A percentile compares a stretch with the other conserved stretches of the same genome.
These are phyloP conservation scores for Hemiscyllium ocellatum DNA, from an alignment of 2,113 vertebrate species.

Conservation along the genomic window DNA sequence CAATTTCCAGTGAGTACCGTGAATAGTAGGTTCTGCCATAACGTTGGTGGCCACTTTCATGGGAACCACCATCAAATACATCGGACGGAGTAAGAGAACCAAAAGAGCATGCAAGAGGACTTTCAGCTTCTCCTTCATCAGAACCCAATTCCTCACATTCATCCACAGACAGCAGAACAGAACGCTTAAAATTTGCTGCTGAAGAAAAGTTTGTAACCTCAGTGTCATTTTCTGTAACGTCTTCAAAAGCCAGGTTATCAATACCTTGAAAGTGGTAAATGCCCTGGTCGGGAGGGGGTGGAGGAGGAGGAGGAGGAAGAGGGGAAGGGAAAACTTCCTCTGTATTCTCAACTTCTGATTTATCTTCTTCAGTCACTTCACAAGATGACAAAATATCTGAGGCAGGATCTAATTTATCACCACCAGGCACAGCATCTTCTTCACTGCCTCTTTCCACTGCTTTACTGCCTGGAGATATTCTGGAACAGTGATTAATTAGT, in stretches of 20 bases:
- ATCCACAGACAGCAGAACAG: constrained; percentile 88
- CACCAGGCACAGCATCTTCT: constrained; percentile 41
- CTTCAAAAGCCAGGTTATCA: constrained; percentile 88
- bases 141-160: constrained; percentile 93
- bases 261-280: constrained; percentile 80
- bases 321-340: constrained; percentile 47
- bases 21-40: constrained; percentile 47
- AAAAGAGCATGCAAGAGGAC: constrained; percentile 50
- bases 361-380: constrained; percentile 84
- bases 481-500: background rate
- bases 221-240: constrained; percentile 69
- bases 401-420: constrained; percentile 45
- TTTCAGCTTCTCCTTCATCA: constrained; percentile 70
- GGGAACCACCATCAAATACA: constrained; percentile 69
- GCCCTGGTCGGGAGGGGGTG: constrained; percentile 50
- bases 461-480: constrained; percentile 52
- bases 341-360: constrained; percentile 76
- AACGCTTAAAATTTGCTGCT: constrained; percentile 75
- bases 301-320: background rate
- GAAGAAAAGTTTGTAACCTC: constrained; percentile 61
- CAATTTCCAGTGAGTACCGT: constrained; percentile 46
- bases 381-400: constrained; percentile 77
- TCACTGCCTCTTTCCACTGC: constrained; percentile 49
- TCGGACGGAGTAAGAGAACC: constrained; percentile 65
- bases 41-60: constrained; percentile 43